Evolutionary conservation across 2,888 invertebrate genomes (phyloP), one percentile per base, ranked within the genome.

Genomic region (Leucophora obtusa): DNA sequence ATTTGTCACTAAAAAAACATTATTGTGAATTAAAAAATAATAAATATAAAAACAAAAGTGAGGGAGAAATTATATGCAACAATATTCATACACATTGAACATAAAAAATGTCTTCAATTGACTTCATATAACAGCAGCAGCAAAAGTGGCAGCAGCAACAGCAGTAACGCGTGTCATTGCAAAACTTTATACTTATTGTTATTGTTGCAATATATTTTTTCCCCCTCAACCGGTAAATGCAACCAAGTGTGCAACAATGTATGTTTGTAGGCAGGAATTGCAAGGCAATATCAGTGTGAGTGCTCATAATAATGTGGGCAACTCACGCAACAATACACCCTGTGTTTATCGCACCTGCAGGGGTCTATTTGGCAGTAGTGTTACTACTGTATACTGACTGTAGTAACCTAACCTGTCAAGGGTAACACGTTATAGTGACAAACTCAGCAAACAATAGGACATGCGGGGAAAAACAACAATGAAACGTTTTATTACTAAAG

Each of bases 331-430:
- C 59, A 53, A 50, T 50, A 56, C 77, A 72, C 66, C 66, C 71
- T 54, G 71, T 68, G 77, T 50, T 35, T 72, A 66, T 66, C 71
- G 65, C 77, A 78, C 77, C 77, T 78, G 77, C 77, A 78, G 77
- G 77, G 71, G 71, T 66, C 77, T 72, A 58, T 72, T 72, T 78
- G 54, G 35, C 50, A 56, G 50, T 50, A 33, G 59, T 60, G 71
- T 60, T 54, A 71, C 71, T 66, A 62, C 54, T 71, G 76, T 38
- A 24, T 47, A 17, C 43, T 10, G 60, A 17, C 33, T 4, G 9
- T 7, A 21, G 4, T n/a, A 77, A 54, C 77, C 15, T 59, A 21
- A 66, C 47, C 66, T 66, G 77, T 66, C 77, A 78, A 50, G 53
- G 71, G 54, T 68, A 78, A 60, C 77, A 78, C 77, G 50, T 59